These are phyloP conservation scores for Malurus splendens DNA, from an alignment of 2,797 vertebrate species.

Conservation along the genomic window DNA sequence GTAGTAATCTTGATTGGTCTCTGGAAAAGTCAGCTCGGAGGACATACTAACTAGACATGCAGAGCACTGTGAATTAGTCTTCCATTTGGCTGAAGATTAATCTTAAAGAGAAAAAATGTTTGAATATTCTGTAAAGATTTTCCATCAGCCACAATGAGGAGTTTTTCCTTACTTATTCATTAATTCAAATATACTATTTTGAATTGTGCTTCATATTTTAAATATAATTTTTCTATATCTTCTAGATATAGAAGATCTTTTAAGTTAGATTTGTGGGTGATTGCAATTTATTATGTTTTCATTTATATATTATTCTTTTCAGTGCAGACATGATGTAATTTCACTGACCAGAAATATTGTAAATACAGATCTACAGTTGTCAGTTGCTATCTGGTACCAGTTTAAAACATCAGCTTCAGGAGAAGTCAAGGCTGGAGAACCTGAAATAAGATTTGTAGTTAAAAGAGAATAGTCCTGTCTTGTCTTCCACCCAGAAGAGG, in stretches of 20 bases:
- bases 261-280: background rate
- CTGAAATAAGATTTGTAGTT: background rate
- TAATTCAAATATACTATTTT: slow-evolving; percentile 74
- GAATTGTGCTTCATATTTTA: slow-evolving; percentile 49
- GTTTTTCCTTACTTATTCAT: slow-evolving; percentile 39
- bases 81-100: slow-evolving; percentile 3
- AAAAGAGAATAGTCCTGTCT: background rate
- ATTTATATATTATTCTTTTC: background rate
- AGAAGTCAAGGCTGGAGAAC: background rate
- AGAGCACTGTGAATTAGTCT: slow-evolving; percentile 31
- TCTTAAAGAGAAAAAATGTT: slow-evolving; percentile 3
- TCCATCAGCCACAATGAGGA: slow-evolving; percentile 76
- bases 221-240: background rate
- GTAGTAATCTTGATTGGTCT: slow-evolving; percentile 54
- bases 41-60: slow-evolving; percentile 46
- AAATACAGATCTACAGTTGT: background rate
- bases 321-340: background rate
- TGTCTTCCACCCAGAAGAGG: background rate
- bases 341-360: background rate
- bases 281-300: background rate
- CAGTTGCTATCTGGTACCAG: background rate
- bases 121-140: slow-evolving; percentile 51
- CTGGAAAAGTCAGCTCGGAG: slow-evolving; percentile 52
- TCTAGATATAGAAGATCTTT: slow-evolving; percentile 28
- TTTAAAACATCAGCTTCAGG: background rate